Base-by-base conservation (phyloP, 2,888 invertebrate species). In the Nomada goodeniana region DNA sequence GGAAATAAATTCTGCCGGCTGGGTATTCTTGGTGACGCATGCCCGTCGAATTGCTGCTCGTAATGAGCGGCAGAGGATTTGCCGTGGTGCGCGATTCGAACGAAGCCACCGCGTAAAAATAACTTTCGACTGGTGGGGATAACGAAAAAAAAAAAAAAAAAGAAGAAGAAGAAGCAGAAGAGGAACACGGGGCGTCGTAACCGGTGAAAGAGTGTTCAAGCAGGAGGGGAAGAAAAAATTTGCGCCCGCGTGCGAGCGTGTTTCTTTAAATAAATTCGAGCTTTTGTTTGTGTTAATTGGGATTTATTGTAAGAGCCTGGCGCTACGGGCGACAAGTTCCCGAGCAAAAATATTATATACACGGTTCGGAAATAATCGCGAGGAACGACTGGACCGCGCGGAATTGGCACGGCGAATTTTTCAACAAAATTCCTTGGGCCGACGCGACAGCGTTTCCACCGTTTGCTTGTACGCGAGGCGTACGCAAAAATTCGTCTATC, bases 1-100 rank as follows among this genome's bases (percentile, higher is more conserved):
- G 65, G 71, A 85, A 70, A 87, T 85, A 86, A 86, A 84, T 87
- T 87, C 76, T 61, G 50, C 69, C 64, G 70, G 61, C 52, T 59
- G 79, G 72, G 64, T 75, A 81, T 83, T 81, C 79, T 79, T 76
- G 77, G 70, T 77, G 76, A 73, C 83, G 65, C 78, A 42, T 71
- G 79, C 65, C 64, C 76, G 68, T 42, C 61, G 63, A 75, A 69
- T 76, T 55, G 71, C 61, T 11, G 63, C 36, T 36, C 15, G 73
- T 84, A 84, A 82, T 59, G 61, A 79, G 76, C 82, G 70, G 20
- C 11, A 50, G 59, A 76, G 63, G 52, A 59, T 63, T 68, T 67
- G 53, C 47, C 68, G 53, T 47, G 60, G 47, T 4, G 63, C 18
- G 23, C 61, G 67, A 65, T 53, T 65, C 65, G 47, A 44, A 52